Evolutionary conservation across 2,797 vertebrate genomes (phyloP), one percentile per base, ranked within the genome.

Genomic region (Danio choprae): DNA sequence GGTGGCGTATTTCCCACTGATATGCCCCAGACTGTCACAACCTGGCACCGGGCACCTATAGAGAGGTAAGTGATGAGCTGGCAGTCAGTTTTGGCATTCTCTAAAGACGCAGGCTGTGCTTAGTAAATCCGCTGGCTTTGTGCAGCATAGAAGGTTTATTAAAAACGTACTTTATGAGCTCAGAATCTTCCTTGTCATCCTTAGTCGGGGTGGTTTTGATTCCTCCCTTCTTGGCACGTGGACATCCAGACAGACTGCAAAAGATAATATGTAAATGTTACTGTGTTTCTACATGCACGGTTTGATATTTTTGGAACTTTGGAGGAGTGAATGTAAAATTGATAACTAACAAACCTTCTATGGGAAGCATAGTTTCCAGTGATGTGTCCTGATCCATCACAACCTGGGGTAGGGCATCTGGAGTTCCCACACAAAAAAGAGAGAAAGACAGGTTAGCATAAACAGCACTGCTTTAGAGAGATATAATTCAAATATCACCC

Each of bases 291-390:
- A 13, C 5, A 43, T 22, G 3, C 7, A 6, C 8, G 15, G 18
- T 53, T 53, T 51, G 40, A 65, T 41, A n/a, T 56, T 10, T 44
- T 76, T 74, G n/a, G 15, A 13, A 68, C 2, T n/a, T n/a, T n/a
- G 29, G 29, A 29, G 29, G 29, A 29, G 29, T 29, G 29, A 29
- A 29, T 29, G 29, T 3, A 29, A 29, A 29, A 29, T 29, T n/a
- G 1, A 29, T 29, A n/a, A 79, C n/a, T 46, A 22, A 20, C 91
- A 91, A 87, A 98, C 98, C 97, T 99, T 90, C 98, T 93, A 71
- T 99, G 98, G 0, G 98, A 99, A 55, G 97, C 96, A 76, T 99
- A 99, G 94, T 99, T 99, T 90, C 98, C 98, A 59, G 98, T 99
- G 87, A 99, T 98, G 91, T 99, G 98, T 88, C 98, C 98, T 53